Evolutionary conservation across 2,888 invertebrate species (phyloP).

Genomic region (Mimas tiliae): DNA sequence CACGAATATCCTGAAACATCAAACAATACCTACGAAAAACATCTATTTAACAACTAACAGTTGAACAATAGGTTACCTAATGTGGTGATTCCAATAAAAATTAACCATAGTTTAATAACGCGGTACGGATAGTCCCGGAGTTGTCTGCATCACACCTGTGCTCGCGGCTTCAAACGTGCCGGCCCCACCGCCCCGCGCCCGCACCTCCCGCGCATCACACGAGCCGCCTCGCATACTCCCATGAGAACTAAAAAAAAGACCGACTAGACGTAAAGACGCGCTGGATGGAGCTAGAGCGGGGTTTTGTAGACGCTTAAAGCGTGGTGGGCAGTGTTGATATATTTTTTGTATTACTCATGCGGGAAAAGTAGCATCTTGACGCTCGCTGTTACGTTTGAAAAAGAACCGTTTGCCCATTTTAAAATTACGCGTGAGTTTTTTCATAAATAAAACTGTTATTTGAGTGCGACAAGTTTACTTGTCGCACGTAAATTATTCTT

Average conservation of each 20-base stretch:
- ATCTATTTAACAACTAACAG: constrained; percentile 13
- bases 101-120: constrained; percentile 27
- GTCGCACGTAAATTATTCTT: too few relatives aligned
- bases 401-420: too few relatives aligned
- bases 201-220: constrained; percentile 58
- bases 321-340: background rate
- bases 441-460: too few relatives aligned
- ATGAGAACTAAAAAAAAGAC: constrained; percentile 71
- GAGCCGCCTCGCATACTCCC: constrained; percentile 71
- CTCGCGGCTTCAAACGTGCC: constrained; percentile 68
- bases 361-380: too few relatives aligned
- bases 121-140: constrained; percentile 46
- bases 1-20: background rate
- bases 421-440: too few relatives aligned
- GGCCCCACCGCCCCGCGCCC: constrained; percentile 42
- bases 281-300: constrained; percentile 52
- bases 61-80: constrained; percentile 18
- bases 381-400: too few relatives aligned
- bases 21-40: background rate
- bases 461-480: too few relatives aligned
- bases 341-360: too few relatives aligned
- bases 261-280: constrained; percentile 36
- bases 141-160: too few relatives aligned
- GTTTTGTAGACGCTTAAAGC: background rate
- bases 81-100: constrained; percentile 22